A percentile compares a stretch with the other conserved stretches of the same genome.
Evolutionary conservation across 1,140 invertebrate genomes (phyloP).

Genomic region (Heliconius himera): DNA sequence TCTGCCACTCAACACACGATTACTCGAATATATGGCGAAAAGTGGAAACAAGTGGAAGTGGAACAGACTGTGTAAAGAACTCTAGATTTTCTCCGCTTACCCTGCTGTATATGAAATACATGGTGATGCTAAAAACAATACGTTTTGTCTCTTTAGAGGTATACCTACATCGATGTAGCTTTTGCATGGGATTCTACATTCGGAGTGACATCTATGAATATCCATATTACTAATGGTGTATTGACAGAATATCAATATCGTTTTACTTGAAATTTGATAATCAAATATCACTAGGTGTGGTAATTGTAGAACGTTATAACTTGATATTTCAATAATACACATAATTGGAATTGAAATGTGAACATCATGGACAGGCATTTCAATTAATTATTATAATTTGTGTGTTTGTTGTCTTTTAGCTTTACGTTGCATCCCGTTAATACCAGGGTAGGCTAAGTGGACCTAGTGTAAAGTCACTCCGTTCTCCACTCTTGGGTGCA

Average conservation of each 20-base stretch:
- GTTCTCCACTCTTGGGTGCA: too few relatives aligned
- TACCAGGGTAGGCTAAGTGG: neutral
- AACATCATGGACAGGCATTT: neutral
- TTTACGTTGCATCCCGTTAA: too few relatives aligned
- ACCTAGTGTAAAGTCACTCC: neutral
- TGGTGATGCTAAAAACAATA: too few relatives aligned
- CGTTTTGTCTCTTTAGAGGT: too few relatives aligned
- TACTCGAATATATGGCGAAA: too few relatives aligned
- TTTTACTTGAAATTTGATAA: constrained; percentile 5
- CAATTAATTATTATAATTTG: neutral
- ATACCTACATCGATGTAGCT: neutral
- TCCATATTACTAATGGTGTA: constrained; percentile 8
- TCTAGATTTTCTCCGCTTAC: too few relatives aligned
- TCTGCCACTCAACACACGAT: too few relatives aligned
- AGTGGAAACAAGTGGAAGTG: too few relatives aligned
- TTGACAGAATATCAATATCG: constrained; percentile 3
- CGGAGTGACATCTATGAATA: neutral
- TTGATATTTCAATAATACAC: neutral
- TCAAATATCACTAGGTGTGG: neutral
- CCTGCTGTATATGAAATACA: too few relatives aligned
- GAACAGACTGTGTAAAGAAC: too few relatives aligned
- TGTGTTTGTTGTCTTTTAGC: too few relatives aligned
- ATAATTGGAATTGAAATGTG: neutral
- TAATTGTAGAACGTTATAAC: neutral
- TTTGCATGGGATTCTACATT: neutral